Percentiles rank a stretch among this genome's conserved stretches.
Conservation (phyloP, 30 jellyfish, hydroid and myxozoan species). For the Turritopsis rubra region DNA sequence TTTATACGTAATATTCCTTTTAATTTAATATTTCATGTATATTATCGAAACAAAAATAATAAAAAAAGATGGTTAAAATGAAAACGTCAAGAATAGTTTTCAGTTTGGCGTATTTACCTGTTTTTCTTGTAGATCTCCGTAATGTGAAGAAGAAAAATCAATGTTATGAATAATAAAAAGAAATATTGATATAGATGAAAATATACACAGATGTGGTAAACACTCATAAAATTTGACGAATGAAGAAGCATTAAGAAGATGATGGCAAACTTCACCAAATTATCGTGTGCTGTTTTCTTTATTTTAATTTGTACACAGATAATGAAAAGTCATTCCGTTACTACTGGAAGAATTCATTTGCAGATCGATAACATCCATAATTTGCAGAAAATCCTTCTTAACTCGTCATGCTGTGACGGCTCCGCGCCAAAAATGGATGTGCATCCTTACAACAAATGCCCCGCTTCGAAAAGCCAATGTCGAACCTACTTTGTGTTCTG, state of each 20-base stretch:
- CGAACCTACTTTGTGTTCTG: neutral
- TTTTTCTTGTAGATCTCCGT: neutral
- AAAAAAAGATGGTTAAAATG: neutral
- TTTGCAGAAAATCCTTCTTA: neutral
- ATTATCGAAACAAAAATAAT: neutral
- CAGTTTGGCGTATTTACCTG: neutral
- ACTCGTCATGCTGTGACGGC: slow-evolving; percentile 12
- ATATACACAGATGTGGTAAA: neutral
- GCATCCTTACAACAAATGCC: neutral
- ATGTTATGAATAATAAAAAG: neutral
- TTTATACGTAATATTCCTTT: neutral
- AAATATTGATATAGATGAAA: neutral
- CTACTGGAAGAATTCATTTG: neutral
- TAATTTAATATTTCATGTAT: no score
- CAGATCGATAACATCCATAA: slow-evolving; percentile 2
- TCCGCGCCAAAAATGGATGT: neutral
- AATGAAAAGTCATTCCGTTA: neutral
- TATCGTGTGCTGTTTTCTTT: neutral
- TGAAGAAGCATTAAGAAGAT: neutral
- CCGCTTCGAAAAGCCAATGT: neutral
- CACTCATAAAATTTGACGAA: no score
- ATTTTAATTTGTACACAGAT: neutral
- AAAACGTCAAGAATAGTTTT: neutral
- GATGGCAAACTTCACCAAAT: neutral
- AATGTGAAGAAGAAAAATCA: neutral